Evolutionary conservation across 2,113 vertebrate genomes (phyloP), one percentile per base, ranked within the genome.

Genomic region (Girardinichthys multiradiatus): DNA sequence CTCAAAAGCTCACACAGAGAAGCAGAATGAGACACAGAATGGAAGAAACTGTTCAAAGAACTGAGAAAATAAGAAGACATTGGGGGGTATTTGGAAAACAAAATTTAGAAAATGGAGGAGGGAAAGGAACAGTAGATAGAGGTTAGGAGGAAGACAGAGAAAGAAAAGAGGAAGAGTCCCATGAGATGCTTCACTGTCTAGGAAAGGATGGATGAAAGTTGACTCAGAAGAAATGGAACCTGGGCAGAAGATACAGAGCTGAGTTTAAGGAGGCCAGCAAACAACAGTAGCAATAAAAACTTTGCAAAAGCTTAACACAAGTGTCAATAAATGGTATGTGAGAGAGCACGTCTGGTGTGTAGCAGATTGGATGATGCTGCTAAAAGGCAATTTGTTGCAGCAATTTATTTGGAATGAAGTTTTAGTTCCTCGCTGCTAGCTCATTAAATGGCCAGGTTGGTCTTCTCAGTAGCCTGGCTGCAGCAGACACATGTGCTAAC

Each of bases 1-100:
- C 77, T 83, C 79, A 83, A 77, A 88, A 77, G 70, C 77, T 74
- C 77, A 63, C 45, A 64, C 35, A 72, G 69, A 67, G 2, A 1
- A 64, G 58, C 67, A 71, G 71, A 71, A 68, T 71, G 78, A 61
- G 70, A 48, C 29, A 51, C 6, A 10, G 64, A 78, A 72, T 68
- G 28, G 64, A 73, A 81, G 65, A 68, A 65, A 78, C n/a, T 45
- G 42, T 73, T 60, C 28, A 60, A 83, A 48, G 74, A 62, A 84
- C 63, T 75, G 75, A 76, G 82, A 77, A 80, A 67, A 89, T 57
- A 48, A 80, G 57, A 30, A 4, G 75, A 72, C 58, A 58, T 27
- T 27, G 33, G 62, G 71, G 66, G 48, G 24, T 35, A 57, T 28
- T 68, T 35, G 59, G 59, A 65, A 39, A 29, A 66, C 51, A 68